Evolutionary conservation across 1,140 invertebrate species (phyloP).

Genomic region (Lanistes nyassanus): DNA sequence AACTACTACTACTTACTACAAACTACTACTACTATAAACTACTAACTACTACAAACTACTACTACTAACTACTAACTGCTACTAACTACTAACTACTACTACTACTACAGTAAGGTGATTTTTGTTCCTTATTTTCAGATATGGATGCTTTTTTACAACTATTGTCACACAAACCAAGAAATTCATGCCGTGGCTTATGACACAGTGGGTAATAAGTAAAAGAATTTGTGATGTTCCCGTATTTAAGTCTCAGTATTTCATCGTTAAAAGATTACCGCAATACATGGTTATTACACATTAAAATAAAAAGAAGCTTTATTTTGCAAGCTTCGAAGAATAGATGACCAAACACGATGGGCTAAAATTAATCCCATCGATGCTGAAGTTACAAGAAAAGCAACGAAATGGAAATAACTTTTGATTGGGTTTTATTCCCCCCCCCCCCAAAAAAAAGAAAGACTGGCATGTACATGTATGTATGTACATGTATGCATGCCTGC

Average conservation of each 20-base stretch:
- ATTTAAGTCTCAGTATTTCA: background rate
- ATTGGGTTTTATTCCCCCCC: background rate
- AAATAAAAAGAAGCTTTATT: background rate
- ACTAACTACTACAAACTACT: too few relatives aligned
- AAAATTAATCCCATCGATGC: background rate
- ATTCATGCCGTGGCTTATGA: conserved; percentile 25
- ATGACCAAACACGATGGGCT: background rate
- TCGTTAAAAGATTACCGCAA: background rate
- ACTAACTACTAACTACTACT: background rate
- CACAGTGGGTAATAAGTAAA: conserved; percentile 2
- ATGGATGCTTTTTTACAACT: conserved; percentile 6
- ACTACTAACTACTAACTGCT: too few relatives aligned
- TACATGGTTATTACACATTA: background rate
- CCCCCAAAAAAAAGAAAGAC: background rate
- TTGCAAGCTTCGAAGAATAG: background rate
- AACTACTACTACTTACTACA: background rate
- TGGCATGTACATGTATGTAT: background rate
- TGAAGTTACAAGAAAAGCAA: background rate
- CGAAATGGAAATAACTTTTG: background rate
- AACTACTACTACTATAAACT: too few relatives aligned
- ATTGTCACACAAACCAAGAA: conserved; percentile 15
- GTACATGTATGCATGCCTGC: background rate
- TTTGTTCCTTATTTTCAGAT: background rate
- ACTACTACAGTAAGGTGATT: background rate
- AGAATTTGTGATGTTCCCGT: background rate